Conservation (phyloP, 2,113 vertebrate species). For the Pituophis catenifer region DNA sequence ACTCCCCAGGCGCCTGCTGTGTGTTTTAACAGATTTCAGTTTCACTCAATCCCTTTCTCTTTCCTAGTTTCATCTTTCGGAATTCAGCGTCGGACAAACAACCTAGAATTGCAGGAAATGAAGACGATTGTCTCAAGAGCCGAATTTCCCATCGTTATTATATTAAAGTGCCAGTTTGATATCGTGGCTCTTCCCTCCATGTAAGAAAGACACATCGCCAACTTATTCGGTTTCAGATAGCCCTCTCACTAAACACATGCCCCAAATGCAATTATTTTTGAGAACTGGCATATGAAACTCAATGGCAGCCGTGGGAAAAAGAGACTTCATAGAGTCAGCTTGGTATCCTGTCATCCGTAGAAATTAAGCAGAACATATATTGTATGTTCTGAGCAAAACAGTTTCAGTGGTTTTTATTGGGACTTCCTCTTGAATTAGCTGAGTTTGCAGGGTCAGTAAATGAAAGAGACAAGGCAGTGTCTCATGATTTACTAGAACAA, state of each 20-base stretch:
- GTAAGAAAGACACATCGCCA: not conserved
- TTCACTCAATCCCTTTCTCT: not conserved
- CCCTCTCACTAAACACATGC: not conserved
- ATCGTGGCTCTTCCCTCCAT: not conserved
- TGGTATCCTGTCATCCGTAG: not conserved
- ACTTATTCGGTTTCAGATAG: not conserved
- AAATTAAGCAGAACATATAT: not conserved
- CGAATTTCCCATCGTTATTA: not conserved
- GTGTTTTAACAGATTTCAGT: not conserved
- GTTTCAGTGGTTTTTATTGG: not conserved
- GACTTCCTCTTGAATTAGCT: not conserved
- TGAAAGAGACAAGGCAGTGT: not conserved
- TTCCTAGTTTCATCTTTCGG: not conserved
- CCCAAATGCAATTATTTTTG: not conserved
- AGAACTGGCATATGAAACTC: not conserved
- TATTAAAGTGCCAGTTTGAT: not conserved
- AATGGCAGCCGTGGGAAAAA: not conserved
- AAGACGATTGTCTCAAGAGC: not conserved
- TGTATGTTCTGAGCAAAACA: not conserved
- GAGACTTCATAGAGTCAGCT: not conserved
- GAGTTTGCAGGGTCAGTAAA: not conserved
- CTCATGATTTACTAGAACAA: not conserved
- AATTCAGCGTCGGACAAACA: not conserved
- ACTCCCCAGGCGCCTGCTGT: not conserved
- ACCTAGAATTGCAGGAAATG: too few relatives aligned